Evolutionary conservation across 2,888 invertebrate species (phyloP), one percentile per base, ranked within the genome.

Genomic region (Eristalinus aeneus): DNA sequence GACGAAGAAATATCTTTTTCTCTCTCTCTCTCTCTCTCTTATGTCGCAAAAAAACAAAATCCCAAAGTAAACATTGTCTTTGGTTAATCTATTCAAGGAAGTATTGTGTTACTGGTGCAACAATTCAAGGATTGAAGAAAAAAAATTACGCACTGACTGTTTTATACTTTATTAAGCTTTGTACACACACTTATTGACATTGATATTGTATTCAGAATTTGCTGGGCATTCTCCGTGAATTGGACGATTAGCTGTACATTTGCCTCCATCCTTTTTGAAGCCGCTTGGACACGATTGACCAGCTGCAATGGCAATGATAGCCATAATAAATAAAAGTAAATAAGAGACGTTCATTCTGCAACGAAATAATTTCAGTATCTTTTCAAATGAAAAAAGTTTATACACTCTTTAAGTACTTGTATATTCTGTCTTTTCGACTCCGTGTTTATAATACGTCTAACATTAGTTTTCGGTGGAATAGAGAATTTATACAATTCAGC

Each of bases 201-300:
- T 90, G 5, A 88, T 0, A 36, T 88, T 89, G 61, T 90, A 91
- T 72, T 78, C 65, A 2, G 92, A 92, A 2, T 88, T 86, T 0
- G n/a, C 1, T 9, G 92, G 92, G 64, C 92, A 92, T 20, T 89
- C 89, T 11, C 92, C 92, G 32, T 83, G 90, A 73, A 92, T 89
- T 61, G 90, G 89, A n/a, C 92, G 91, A 1, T 89, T 76, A 0
- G 88, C 34, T 0, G 89, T 81, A 74, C 92, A 92, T 2, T 88
- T 74, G 2, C 67, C 80, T 0, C 81, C 78, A 1, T 88, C 86
- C 10, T 75, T 78, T 32, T 86, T 87, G 69, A 90, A 91, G 1
- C 88, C 88, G 3, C 78, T 27, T 0, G 90, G 90, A 72, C 92
- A 92, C 0, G 73, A 77, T 27, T 79, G 56, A 6, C 89, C 91